phyloP scores from a whole-genome alignment of 2,888 invertebrate species.

The Agrotis puta region DNA sequence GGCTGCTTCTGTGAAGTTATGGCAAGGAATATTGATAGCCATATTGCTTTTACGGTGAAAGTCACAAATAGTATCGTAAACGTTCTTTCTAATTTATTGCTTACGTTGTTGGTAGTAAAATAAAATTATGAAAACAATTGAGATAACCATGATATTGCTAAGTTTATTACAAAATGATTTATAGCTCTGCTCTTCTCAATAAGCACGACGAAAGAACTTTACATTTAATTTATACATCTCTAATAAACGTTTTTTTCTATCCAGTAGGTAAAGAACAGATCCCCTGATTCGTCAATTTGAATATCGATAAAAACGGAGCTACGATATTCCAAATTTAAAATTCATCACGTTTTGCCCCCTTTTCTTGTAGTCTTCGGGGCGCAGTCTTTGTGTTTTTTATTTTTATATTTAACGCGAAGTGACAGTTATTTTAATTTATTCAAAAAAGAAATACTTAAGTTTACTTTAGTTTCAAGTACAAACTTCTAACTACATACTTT shows the following conservation, averaged over 20 bases:
- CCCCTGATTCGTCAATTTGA: conserved; percentile 79
- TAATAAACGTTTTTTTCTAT: conserved; percentile 35
- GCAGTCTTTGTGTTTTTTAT: conserved; percentile 42
- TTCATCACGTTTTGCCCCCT: conserved; percentile 74
- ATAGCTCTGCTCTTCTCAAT: not conserved
- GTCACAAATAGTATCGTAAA: not conserved
- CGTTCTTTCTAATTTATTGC: not conserved
- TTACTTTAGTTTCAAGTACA: conserved; percentile 1
- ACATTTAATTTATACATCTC: conserved; percentile 30
- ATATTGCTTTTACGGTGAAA: conserved; percentile 3
- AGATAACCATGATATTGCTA: not conserved
- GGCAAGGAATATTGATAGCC: not conserved
- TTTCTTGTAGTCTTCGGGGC: conserved; percentile 54
- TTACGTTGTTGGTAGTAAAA: conserved; percentile 2
- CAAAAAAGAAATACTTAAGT: conserved; percentile 32
- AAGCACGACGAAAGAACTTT: not conserved
- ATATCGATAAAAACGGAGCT: conserved; percentile 76
- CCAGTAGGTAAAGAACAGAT: conserved; percentile 62
- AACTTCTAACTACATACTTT: not conserved
- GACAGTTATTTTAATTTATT: conserved; percentile 64
- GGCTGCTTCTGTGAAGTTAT: conserved; percentile 10
- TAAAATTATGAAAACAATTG: not conserved
- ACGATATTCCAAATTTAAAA: conserved; percentile 81
- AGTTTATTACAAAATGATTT: not conserved
- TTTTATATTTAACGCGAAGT: conserved; percentile 52